A percentile compares a stretch with the other conserved stretches of the same genome.
Conservation (phyloP, 2,797 vertebrate species). For the Apogon hyalosoma region DNA sequence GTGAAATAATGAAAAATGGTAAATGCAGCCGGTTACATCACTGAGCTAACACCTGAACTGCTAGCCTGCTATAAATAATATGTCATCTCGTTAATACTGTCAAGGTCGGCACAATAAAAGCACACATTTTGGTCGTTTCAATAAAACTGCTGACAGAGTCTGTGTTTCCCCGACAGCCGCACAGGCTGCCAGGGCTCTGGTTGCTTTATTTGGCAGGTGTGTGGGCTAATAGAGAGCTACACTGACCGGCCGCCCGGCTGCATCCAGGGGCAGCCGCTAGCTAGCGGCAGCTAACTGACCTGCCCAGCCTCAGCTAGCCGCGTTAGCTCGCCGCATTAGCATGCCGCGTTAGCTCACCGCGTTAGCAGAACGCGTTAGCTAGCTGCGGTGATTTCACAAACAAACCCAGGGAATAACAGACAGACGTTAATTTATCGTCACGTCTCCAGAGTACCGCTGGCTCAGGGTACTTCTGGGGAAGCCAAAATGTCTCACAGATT, state of each 20-base stretch:
- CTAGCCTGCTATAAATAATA: slow-evolving; percentile 52
- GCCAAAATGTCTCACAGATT: rapidly evolving
- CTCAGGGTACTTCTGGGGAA: background rate
- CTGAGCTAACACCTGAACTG: slow-evolving; percentile 1
- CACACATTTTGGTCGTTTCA: slow-evolving; percentile 28
- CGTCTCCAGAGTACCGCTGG: background rate
- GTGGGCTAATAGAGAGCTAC: slow-evolving; percentile 19
- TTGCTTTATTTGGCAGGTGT: background rate
- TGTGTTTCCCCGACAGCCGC: background rate
- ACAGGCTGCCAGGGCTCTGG: background rate
- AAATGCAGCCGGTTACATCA: background rate
- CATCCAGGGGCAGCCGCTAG: slow-evolving; percentile 35
- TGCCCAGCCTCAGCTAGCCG: slow-evolving; percentile 20
- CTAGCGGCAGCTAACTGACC: slow-evolving; percentile 50
- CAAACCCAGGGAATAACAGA: slow-evolving; percentile 22
- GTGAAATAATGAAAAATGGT: background rate
- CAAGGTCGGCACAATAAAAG: slow-evolving; percentile 68
- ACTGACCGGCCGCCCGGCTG: slow-evolving; percentile 24
- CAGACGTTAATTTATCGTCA: background rate
- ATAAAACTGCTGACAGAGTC: background rate
- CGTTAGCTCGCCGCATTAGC: slow-evolving; percentile 38
- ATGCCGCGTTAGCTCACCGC: slow-evolving; percentile 23
- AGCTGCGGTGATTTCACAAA: slow-evolving; percentile 46
- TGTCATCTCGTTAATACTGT: slow-evolving; percentile 54
- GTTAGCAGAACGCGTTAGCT: slow-evolving; percentile 34